Conservation (phyloP, 2,888 invertebrate species). For the Venusia cambrica region DNA sequence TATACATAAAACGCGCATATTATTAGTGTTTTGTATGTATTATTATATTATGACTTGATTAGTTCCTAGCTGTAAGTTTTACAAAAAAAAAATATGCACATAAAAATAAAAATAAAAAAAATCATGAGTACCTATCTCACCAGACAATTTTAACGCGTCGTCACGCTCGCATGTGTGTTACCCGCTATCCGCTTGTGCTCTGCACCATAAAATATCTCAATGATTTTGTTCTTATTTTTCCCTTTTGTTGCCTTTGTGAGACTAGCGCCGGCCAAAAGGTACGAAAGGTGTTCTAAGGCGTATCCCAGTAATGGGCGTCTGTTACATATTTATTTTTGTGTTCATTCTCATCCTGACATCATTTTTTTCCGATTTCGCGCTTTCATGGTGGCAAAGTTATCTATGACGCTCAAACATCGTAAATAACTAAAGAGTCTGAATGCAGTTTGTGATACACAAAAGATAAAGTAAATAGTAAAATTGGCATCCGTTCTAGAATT, state of each 20-base stretch:
- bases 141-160: too few species aligned
- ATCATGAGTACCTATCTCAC: too few species aligned
- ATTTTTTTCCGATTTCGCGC: constrained; percentile 69
- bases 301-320: constrained; percentile 67
- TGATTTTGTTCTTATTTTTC: constrained; percentile 64
- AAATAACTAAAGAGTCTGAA: constrained; percentile 10
- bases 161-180: too few species aligned
- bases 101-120: too few species aligned
- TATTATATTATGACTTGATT: too few species aligned
- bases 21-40: too few species aligned
- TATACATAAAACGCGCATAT: too few species aligned
- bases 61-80: too few species aligned
- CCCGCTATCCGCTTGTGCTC: constrained; percentile 31
- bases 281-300: constrained; percentile 72
- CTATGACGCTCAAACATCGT: constrained; percentile 16
- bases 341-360: constrained; percentile 74
- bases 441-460: constrained; percentile 1
- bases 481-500: background rate
- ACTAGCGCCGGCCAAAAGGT: constrained; percentile 77
- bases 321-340: constrained; percentile 79
- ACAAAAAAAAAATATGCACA: too few species aligned
- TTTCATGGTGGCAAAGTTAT: constrained; percentile 58
- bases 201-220: constrained; percentile 37
- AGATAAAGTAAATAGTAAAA: constrained; percentile 8
- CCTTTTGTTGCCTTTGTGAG: constrained; percentile 74